Percentiles rank a stretch among this genome's conserved stretches.
phyloP scores from a whole-genome alignment of 2,797 vertebrate genomes.

The Ciconia nigra region DNA sequence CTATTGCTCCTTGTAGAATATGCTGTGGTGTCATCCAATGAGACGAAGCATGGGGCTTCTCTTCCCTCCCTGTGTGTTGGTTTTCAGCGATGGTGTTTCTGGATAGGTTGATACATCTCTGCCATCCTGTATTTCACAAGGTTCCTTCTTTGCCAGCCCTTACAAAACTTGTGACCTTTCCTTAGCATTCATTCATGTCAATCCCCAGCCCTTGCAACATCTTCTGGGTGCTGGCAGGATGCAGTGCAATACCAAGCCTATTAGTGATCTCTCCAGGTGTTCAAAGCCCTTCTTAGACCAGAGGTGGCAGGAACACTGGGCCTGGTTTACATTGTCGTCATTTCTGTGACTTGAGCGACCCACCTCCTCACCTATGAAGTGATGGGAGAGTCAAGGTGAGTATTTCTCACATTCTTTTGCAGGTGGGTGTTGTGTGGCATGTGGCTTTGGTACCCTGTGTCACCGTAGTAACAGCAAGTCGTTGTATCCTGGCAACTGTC shows the following conservation, averaged over 20 bases:
- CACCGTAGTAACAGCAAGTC: constrained; percentile 23
- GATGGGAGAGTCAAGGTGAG: neutral
- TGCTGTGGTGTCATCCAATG: neutral
- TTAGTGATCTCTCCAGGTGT: neutral
- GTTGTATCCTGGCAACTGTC: neutral
- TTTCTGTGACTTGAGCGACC: neutral
- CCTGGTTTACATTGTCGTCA: neutral
- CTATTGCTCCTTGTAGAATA: neutral
- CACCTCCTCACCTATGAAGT: neutral
- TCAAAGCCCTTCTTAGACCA: neutral
- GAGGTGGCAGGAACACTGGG: neutral
- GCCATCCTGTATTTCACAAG: neutral
- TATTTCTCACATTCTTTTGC: neutral
- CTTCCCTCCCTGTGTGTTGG: neutral
- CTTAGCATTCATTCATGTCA: neutral
- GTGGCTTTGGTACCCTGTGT: constrained; percentile 6
- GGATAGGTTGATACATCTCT: neutral
- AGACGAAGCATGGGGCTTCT: neutral
- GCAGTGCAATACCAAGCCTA: neutral
- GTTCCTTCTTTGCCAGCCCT: neutral
- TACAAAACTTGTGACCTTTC: neutral
- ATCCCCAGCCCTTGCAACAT: neutral
- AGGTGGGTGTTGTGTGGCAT: neutral
- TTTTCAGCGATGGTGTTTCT: neutral
- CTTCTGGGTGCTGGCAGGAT: neutral